Percentiles rank a stretch among this genome's conserved stretches.
Conservation (phyloP, 1,140 invertebrate species). For the Nilaparvata lugens region DNA sequence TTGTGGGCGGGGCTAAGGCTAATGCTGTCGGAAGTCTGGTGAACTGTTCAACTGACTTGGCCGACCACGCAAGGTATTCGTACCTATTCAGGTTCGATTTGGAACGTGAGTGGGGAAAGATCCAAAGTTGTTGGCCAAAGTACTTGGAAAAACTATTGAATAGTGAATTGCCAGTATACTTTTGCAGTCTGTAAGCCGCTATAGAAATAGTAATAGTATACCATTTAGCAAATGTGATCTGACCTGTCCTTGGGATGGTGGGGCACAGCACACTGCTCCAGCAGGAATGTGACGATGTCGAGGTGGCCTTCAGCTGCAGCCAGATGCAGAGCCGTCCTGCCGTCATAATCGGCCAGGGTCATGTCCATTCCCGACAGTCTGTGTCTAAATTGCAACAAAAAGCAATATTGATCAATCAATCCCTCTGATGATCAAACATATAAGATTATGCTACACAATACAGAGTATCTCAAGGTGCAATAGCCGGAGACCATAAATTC, state of each 20-base stretch:
- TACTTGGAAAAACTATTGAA: neutral
- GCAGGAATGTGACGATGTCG: slow-evolving; percentile 77
- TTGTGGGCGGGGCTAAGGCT: no score
- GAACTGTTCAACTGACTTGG: no score
- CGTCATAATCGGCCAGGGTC: slow-evolving; percentile 84
- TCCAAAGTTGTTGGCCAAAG: no score
- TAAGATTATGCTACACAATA: no score
- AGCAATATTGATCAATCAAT: neutral
- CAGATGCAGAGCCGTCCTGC: slow-evolving; percentile 83
- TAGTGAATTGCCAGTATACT: neutral
- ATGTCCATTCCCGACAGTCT: slow-evolving; percentile 88
- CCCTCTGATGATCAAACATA: no score
- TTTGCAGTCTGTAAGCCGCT: neutral
- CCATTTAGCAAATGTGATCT: slow-evolving; percentile 15
- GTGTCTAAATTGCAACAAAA: slow-evolving; percentile 49
- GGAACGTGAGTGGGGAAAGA: no score
- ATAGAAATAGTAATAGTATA: neutral
- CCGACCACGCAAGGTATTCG: no score
- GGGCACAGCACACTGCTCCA: slow-evolving; percentile 75
- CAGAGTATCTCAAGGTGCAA: no score
- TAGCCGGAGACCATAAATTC: no score
- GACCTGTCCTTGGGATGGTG: slow-evolving; percentile 65
- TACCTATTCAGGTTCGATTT: no score
- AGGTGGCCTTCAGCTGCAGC: slow-evolving; percentile 85
- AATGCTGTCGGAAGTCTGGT: no score